Percentiles rank a stretch among this genome's conserved stretches.
Evolutionary conservation across 2,797 vertebrate species (phyloP).

Genomic region (Cynopterus sphinx): DNA sequence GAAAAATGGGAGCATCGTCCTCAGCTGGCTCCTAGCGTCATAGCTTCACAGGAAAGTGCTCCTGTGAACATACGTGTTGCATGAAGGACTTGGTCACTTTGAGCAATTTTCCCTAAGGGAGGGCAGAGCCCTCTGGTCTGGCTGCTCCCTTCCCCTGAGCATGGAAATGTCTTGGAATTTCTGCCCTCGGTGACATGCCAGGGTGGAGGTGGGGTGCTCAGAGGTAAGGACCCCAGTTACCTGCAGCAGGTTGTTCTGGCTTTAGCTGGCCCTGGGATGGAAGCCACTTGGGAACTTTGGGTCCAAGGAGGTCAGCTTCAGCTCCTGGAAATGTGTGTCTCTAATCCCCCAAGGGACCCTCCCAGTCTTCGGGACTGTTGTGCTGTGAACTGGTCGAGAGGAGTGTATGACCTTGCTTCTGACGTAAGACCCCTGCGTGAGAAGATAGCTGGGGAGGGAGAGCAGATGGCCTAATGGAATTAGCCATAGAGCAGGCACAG

Average conservation of each 20-base stretch:
- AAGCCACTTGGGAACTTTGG: background rate
- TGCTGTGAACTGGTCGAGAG: background rate
- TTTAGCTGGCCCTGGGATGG: background rate
- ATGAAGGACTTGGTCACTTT: background rate
- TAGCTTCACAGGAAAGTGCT: background rate
- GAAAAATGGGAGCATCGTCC: background rate
- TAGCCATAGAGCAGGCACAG: too few species aligned
- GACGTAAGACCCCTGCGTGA: background rate
- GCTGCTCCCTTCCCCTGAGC: background rate
- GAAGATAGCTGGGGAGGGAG: too few species aligned
- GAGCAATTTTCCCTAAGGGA: background rate
- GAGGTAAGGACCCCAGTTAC: background rate
- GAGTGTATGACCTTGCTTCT: background rate
- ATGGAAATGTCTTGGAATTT: background rate
- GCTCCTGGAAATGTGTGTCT: background rate
- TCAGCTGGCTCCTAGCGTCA: background rate
- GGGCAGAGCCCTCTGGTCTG: background rate
- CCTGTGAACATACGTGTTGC: fast-evolving
- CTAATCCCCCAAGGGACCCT: background rate
- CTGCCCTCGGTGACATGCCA: background rate
- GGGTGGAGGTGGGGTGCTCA: background rate
- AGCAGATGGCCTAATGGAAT: background rate
- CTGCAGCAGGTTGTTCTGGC: background rate
- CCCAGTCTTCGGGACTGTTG: background rate
- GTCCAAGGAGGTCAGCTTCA: background rate